Evolutionary conservation across 2,888 invertebrate species (phyloP), one percentile per base, ranked within the genome.

Genomic region (Siphonodentalium dalli): DNA sequence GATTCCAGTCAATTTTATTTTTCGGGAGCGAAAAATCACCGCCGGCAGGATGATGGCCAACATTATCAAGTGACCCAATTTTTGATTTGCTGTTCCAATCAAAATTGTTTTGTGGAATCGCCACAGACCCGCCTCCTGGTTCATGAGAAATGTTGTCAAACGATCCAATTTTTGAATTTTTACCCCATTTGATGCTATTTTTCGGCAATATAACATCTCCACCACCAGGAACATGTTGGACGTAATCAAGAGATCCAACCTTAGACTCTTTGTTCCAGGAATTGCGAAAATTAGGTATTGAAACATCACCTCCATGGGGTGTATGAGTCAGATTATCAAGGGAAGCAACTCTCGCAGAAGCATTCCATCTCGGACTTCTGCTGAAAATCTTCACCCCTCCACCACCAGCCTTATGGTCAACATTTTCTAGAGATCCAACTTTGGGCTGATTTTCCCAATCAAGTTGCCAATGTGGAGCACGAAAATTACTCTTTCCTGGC

Each of bases 401-500:
- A n/a, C n/a, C n/a, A n/a, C n/a, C n/a, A n/a, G n/a, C n/a, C n/a
- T n/a, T n/a, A n/a, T n/a, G n/a, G n/a, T n/a, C n/a, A n/a, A 57
- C 38, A 31, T 61, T 61, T 13, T 59, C 55, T n/a, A 63, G 42
- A 0, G 61, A 61, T 3, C 55, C 57, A 3, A 63, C 51, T 20
- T 54, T 41, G 2, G 74, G 41, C 39, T 33, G 33, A 4, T 55
- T 63, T 15, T 55, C 39, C 62, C 63, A 65, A 20, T 54, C 45
- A 24, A 50, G 59, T 24, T 49, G 56, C n/a, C 39, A 42, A n/a
- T 52, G 42, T 7, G 61, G 57, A 8, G 69, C 62, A 23, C 49
- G 52, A 8, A 66, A 54, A 23, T 63, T 41, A 5, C 66, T 66
- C 2, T 63, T 66, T 5, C 89, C 89, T 1, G 95, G 91, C 57